Conservation (phyloP, 1,140 invertebrate genomes). For the Penaeus japonicus region DNA sequence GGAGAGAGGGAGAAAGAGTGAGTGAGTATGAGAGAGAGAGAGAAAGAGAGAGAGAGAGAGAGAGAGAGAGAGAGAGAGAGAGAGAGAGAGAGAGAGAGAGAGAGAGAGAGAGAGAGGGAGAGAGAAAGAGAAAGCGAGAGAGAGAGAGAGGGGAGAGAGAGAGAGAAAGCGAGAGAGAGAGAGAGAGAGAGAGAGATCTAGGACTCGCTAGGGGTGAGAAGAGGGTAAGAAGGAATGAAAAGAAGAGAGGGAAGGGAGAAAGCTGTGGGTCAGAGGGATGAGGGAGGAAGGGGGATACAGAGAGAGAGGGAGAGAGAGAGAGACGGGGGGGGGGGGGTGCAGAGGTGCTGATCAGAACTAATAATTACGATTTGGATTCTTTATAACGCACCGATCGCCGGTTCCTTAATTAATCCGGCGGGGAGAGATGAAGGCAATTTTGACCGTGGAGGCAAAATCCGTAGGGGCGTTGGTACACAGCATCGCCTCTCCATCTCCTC, state of each 20-base stretch:
- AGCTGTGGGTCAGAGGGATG: background rate
- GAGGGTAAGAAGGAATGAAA: background rate
- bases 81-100: background rate
- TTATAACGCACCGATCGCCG: no score
- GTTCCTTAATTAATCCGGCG: no score
- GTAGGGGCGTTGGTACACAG: no score
- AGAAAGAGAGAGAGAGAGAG: constrained; percentile 1
- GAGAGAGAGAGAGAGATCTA: background rate
- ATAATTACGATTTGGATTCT: no score
- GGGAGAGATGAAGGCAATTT: no score
- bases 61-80: background rate
- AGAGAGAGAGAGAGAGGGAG: background rate
- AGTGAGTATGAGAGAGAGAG: background rate
- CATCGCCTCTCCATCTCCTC: no score
- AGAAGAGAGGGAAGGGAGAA: background rate
- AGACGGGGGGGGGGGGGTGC: background rate
- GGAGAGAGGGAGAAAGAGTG: background rate
- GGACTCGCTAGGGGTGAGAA: background rate
- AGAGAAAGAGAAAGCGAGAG: background rate
- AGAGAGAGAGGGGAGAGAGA: background rate
- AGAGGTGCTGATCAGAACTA: background rate
- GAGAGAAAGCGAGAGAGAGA: background rate
- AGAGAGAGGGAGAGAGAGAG: background rate
- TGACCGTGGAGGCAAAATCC: no score
- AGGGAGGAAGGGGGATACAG: background rate